Evolutionary conservation across 2,113 vertebrate species (phyloP), one percentile per base, ranked within the genome.

Genomic region (Eubucco bourcierii): DNA sequence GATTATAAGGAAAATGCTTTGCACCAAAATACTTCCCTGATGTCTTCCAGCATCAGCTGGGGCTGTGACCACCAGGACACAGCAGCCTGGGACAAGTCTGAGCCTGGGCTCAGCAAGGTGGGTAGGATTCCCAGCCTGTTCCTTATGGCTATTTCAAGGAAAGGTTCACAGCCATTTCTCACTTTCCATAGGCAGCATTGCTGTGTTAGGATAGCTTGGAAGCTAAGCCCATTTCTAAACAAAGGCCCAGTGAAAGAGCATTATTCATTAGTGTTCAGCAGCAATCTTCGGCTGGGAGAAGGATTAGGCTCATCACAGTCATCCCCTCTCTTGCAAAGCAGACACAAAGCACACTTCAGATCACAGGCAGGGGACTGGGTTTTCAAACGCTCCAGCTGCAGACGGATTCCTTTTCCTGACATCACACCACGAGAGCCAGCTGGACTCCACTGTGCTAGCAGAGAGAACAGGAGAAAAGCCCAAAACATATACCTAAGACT

Each of bases 401-500:
- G 21, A 41, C 67, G 16, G 31, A 23, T 46, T 79, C 58, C 55
- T 85, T 6, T 41, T 23, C 39, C 61, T 61, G 28, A 7, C 20
- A 10, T 19, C 2, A 1, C 2, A 9, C 12, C 29, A 11, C 0
- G 1, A 33, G 34, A 29, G 4, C 1, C 1, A 55, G 41, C 23
- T 7, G 0, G 16, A 6, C 33, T 8, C 37, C 3, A 1, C 37
- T 2, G 1, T 5, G 21, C 41, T 1, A 0, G 41, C 55, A 23
- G 13, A 15, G 46, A 1, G 3, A 65, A 37, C 4, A 4, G 21
- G 23, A 85, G 66, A 10, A 60, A 78, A 63, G 56, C 61, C 61
- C 16, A 31, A 25, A 34, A 7, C 10, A 3, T 1, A 11, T 1
- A 19, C 6, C 46, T 31, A 56, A 60, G 47, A 13, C 24, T 77